Base-by-base conservation (phyloP, 2,113 vertebrate species). In the Coregonus clupeaformis region DNA sequence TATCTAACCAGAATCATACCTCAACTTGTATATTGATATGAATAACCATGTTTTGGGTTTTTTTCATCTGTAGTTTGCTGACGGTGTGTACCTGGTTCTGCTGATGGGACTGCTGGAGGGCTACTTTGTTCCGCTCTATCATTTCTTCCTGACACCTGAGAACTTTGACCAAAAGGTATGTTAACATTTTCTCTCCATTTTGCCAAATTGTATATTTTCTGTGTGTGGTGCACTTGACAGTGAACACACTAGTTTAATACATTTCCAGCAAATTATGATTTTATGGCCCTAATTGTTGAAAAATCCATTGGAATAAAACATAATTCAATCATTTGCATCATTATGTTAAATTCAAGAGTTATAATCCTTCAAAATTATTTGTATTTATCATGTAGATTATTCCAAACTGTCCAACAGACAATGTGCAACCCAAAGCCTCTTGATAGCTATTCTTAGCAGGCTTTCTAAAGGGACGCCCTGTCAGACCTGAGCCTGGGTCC, bases 91-190 rank as follows among this genome's bases (percentile, higher is more conserved):
- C 78, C 92, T 99, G 82, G 97, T 99, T 32, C 86, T 99, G 75
- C 92, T 99, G 69, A 99, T 99, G 98, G 98, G 98, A 55, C 95
- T 99, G 68, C 82, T 99, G 77, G 97, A 98, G 84, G 96, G 96
- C 72, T 99, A 99, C 87, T 99, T 99, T 71, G 96, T 99, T 68
- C 96, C 96, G 0, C 93, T 99, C 65, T 95, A 98, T 91, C 98
- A 96, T 92, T 99, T 99, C 84, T 99, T 97, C 88, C 94, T 99
- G 87, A 99, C 97, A 2, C 97, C 97, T 0, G 98, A 99, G 75
- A 98, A 95, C 89, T 99, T 98, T 89, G 97, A 99, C 72, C 97
- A 99, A 90, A 99, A 99, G 96, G 97, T 97, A 92, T 87, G 67
- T 25, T 18, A 1, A 42, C 57, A 11, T 62, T 62, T 62, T 12